Evolutionary conservation across 37 sponge, comb jelly and placozoan genomes (phyloP).

Genomic region (Hormiphora californensis): DNA sequence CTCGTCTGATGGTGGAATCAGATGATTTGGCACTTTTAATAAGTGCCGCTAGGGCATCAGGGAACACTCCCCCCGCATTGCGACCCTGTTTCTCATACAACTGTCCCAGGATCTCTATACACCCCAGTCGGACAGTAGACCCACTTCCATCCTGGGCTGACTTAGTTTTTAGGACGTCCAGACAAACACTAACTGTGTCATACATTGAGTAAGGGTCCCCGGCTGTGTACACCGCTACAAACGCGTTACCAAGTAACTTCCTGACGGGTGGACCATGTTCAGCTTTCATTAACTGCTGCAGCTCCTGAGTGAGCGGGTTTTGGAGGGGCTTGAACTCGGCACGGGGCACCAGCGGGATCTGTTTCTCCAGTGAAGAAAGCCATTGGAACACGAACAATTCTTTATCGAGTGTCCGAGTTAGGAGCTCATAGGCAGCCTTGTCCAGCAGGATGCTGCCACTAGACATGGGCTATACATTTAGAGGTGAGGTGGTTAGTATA

Average conservation of each 20-base stretch:
- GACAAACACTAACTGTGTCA: slow-evolving; percentile 66
- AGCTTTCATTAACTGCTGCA: slow-evolving; percentile 56
- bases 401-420: background rate
- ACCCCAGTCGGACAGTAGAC: background rate
- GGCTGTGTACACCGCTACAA: slow-evolving; percentile 63
- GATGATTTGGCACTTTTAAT: slow-evolving; percentile 61
- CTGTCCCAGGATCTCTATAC: slow-evolving; percentile 38
- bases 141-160: slow-evolving; percentile 56
- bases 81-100: slow-evolving; percentile 55
- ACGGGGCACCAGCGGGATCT: background rate
- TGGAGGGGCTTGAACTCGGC: slow-evolving; percentile 25
- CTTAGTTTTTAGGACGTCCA: slow-evolving; percentile 62
- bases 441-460: slow-evolving; percentile 18
- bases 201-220: slow-evolving; percentile 64
- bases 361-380: background rate
- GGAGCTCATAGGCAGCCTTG: background rate
- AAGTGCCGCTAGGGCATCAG: slow-evolving; percentile 66
- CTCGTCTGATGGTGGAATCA: slow-evolving; percentile 58
- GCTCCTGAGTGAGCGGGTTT: slow-evolving; percentile 48
- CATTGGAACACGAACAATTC: slow-evolving; percentile 50
- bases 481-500: background rate
- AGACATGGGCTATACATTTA: background rate
- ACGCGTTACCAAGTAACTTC: slow-evolving; percentile 60
- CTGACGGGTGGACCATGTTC: slow-evolving; percentile 66
- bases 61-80: slow-evolving; percentile 66